These are phyloP conservation scores for Phytoseiulus persimilis DNA, from an alignment of 2,888 invertebrate species.

Conservation along the genomic window DNA sequence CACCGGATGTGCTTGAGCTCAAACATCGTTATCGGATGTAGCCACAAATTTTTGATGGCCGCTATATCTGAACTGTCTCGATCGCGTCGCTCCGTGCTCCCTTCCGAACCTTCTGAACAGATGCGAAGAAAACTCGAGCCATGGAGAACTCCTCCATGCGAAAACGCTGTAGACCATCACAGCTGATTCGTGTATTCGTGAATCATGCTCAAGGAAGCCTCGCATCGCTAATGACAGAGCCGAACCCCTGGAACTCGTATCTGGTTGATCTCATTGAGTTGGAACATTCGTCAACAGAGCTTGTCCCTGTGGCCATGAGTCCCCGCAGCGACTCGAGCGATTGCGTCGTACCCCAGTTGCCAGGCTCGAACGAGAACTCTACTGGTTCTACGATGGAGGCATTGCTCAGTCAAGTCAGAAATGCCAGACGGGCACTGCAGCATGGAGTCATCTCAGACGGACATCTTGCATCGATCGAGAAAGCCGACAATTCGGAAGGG, in stretches of 20 bases:
- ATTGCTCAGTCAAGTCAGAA: background rate
- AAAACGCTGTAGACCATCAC: too few species aligned
- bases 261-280: background rate
- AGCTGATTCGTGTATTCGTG: too few species aligned
- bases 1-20: background rate
- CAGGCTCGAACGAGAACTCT: background rate
- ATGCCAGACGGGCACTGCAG: background rate
- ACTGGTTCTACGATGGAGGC: constrained; percentile 21
- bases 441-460: background rate
- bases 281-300: background rate
- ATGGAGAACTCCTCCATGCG: too few species aligned
- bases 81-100: background rate
- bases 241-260: too few species aligned
- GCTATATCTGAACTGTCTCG: background rate
- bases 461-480: background rate
- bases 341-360: constrained; percentile 10
- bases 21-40: background rate
- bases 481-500: background rate
- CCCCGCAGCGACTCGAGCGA: constrained; percentile 30
- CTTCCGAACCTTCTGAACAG: background rate
- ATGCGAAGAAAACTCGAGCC: too few species aligned
- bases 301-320: constrained; percentile 19
- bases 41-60: background rate
- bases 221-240: too few species aligned
- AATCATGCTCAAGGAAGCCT: too few species aligned